Evolutionary conservation across 1,140 invertebrate species (phyloP).

Genomic region (Drosophila jambulina): DNA sequence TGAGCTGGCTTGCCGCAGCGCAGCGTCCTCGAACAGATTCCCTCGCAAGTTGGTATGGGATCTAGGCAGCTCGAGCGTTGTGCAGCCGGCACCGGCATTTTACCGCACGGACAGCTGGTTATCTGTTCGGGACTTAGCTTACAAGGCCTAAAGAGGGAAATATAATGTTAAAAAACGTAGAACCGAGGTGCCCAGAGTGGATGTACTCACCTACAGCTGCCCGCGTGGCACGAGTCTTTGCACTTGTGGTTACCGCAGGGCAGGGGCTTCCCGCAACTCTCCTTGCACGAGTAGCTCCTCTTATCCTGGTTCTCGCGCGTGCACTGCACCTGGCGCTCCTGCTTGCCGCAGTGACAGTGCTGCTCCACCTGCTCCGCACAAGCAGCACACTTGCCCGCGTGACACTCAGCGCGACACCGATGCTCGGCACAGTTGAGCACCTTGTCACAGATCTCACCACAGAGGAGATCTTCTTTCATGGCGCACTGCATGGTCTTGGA

Average conservation of each 20-base stretch:
- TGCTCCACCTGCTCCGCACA: constrained; percentile 89
- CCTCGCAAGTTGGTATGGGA: constrained; percentile 93
- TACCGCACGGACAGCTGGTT: constrained; percentile 94
- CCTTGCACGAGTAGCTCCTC: constrained; percentile 88
- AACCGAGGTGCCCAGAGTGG: neutral
- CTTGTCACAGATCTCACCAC: constrained; percentile 90
- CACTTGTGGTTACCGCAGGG: constrained; percentile 93
- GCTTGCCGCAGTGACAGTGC: constrained; percentile 79
- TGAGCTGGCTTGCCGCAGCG: constrained; percentile 91
- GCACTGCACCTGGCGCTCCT: constrained; percentile 86
- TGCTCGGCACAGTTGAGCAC: constrained; percentile 91
- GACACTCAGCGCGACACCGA: constrained; percentile 91
- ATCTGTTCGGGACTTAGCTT: constrained; percentile 88
- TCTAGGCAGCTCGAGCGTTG: constrained; percentile 91
- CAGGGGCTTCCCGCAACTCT: constrained; percentile 89
- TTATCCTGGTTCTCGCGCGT: constrained; percentile 84
- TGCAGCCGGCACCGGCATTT: constrained; percentile 86
- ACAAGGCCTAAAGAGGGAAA: constrained; percentile 85
- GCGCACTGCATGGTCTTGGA: constrained; percentile 90
- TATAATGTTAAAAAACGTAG: neutral
- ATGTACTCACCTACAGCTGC: constrained; percentile 85
- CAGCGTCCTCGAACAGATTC: constrained; percentile 92
- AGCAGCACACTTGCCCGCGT: constrained; percentile 90
- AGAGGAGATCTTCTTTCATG: constrained; percentile 89
- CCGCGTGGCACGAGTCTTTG: constrained; percentile 89